Conservation (phyloP, 92 coral and sea anemone species). For the Diadumene lineata region DNA sequence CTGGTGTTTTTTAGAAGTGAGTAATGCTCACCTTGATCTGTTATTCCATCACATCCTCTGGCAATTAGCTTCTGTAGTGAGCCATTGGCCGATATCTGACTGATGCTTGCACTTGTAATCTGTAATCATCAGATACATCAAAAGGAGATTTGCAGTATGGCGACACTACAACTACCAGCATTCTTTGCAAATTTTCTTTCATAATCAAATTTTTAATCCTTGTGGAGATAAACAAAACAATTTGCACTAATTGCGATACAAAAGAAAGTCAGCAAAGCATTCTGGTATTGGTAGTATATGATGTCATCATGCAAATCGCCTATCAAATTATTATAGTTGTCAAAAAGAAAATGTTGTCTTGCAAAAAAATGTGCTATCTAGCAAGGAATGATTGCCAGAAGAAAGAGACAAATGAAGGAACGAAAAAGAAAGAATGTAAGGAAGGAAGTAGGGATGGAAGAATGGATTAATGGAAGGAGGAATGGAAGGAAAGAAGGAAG, state of each 20-base stretch:
- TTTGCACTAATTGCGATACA: too few relatives aligned
- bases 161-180: too few relatives aligned
- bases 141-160: too few relatives aligned
- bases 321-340: background rate
- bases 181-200: too few relatives aligned
- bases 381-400: background rate
- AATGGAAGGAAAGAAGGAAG: background rate
- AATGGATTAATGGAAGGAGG: background rate
- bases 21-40: slow-evolving; percentile 70
- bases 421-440: background rate
- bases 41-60: slow-evolving; percentile 53
- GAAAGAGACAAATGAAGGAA: background rate
- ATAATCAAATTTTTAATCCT: too few relatives aligned
- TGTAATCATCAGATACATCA: too few relatives aligned
- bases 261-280: too few relatives aligned
- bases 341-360: background rate
- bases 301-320: too few relatives aligned
- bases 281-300: too few relatives aligned
- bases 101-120: slow-evolving; percentile 62
- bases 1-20: too few relatives aligned
- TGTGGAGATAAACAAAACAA: too few relatives aligned
- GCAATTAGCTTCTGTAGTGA: slow-evolving; percentile 58
- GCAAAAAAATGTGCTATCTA: background rate
- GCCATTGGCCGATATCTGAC: slow-evolving; percentile 62
- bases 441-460: background rate